Evolutionary conservation across 1,140 invertebrate genomes (phyloP).

Genomic region (Panagrolaimus sp.): DNA sequence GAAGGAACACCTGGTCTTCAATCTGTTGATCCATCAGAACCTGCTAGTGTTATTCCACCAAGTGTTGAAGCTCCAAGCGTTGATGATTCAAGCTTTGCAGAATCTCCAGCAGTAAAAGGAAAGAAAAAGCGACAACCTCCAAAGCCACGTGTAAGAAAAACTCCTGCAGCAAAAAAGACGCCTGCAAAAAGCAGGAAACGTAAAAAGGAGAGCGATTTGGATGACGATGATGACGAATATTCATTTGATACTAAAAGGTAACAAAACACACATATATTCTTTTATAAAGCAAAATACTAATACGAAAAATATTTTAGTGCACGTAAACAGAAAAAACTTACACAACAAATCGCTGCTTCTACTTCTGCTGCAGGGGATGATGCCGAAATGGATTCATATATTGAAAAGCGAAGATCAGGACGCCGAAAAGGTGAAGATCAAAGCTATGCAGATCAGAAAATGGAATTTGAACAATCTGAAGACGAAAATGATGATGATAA

Average conservation of each 20-base stretch:
- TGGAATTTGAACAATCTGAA: conserved; percentile 28
- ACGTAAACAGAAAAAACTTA: neutral
- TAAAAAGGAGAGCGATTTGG: conserved; percentile 28
- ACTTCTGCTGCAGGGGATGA: conserved; percentile 4
- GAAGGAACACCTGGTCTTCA: no score
- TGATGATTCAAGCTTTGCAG: neutral
- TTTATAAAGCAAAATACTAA: neutral
- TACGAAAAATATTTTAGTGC: conserved; percentile 18
- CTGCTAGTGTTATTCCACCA: no score
- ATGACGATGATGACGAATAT: conserved; percentile 34
- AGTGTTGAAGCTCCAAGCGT: neutral
- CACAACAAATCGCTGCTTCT: neutral
- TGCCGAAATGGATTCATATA: neutral
- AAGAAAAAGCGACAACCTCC: conserved; percentile 6
- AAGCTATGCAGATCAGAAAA: conserved; percentile 21
- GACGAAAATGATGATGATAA: conserved; percentile 23
- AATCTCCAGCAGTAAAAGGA: neutral
- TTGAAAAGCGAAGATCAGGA: conserved; percentile 34
- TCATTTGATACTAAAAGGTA: conserved; percentile 29
- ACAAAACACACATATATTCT: neutral
- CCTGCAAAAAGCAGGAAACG: conserved; percentile 18
- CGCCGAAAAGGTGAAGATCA: conserved; percentile 34
- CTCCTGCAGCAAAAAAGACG: neutral
- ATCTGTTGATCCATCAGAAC: no score
- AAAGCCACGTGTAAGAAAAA: conserved; percentile 17